Percentiles rank a stretch among this genome's conserved stretches.
These are phyloP conservation scores for Speoplatyrhinus poulsoni DNA, from an alignment of 2,113 vertebrate species.

Conservation along the genomic window DNA sequence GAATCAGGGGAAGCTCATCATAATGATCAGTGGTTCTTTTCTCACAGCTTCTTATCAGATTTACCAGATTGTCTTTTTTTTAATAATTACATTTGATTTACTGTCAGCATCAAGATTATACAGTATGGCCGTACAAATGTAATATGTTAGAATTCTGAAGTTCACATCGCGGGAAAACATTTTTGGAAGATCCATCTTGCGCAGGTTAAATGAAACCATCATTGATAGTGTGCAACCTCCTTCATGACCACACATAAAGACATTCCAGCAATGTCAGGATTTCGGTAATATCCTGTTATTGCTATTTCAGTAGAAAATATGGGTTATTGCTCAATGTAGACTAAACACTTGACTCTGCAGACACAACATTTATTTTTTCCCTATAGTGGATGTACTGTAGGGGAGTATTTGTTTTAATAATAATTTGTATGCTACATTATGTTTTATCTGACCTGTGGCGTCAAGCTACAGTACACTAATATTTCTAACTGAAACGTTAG, in stretches of 20 bases:
- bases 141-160: constrained; percentile 11
- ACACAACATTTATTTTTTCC: too few species aligned
- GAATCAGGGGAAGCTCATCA: too few species aligned
- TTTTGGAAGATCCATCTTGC: not conserved
- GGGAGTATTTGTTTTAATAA: not conserved
- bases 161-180: constrained; percentile 9
- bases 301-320: not conserved
- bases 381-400: too few species aligned
- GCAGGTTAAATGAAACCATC: too few species aligned
- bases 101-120: constrained; percentile 9
- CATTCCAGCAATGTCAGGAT: not conserved
- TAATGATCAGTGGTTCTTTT: too few species aligned
- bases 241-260: not conserved
- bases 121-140: not conserved
- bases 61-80: not conserved
- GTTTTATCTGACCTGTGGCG: not conserved
- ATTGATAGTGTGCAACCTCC: not conserved
- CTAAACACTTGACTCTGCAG: not conserved
- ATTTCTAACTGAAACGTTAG: too few species aligned
- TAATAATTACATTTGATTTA: not conserved
- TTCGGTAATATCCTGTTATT: not conserved
- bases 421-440: too few species aligned
- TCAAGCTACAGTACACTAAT: too few species aligned
- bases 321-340: too few species aligned
- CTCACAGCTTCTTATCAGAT: not conserved